A percentile compares a stretch with the other conserved stretches of the same genome.
phyloP scores from a whole-genome alignment of 2,888 invertebrate species.

The Odontomyia ornata region DNA sequence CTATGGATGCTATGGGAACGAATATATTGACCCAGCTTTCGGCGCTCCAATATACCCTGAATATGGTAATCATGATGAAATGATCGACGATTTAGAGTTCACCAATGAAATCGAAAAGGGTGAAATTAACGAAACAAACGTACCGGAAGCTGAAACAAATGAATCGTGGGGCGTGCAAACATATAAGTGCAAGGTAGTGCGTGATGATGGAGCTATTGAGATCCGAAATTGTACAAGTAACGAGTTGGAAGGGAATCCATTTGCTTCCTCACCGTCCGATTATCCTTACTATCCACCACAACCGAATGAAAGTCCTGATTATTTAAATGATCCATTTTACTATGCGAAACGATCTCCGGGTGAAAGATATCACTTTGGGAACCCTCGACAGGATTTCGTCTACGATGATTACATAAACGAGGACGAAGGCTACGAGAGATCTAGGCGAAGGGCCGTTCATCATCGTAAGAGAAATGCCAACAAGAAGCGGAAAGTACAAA shows the following conservation, averaged over 20 bases:
- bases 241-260: constrained; percentile 48
- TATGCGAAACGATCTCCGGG: background rate
- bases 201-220: constrained; percentile 45
- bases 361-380: background rate
- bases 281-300: constrained; percentile 37
- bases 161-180: constrained; percentile 45
- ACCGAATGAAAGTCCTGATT: constrained; percentile 17
- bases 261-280: constrained; percentile 44
- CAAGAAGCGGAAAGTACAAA: constrained; percentile 24
- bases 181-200: constrained; percentile 49
- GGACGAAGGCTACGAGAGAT: background rate
- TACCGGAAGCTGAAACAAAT: background rate
- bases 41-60: constrained; percentile 9
- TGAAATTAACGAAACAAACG: background rate
- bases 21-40: constrained; percentile 43
- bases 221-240: constrained; percentile 48
- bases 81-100: background rate
- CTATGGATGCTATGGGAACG: constrained; percentile 45
- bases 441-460: background rate
- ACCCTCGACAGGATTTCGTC: constrained; percentile 23
- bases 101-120: constrained; percentile 39
- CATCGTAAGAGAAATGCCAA: background rate
- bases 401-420: constrained; percentile 29
- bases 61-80: background rate
- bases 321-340: background rate